These are phyloP conservation scores for Lichenostomus cassidix DNA, from an alignment of 2,113 vertebrate species.

Conservation along the genomic window DNA sequence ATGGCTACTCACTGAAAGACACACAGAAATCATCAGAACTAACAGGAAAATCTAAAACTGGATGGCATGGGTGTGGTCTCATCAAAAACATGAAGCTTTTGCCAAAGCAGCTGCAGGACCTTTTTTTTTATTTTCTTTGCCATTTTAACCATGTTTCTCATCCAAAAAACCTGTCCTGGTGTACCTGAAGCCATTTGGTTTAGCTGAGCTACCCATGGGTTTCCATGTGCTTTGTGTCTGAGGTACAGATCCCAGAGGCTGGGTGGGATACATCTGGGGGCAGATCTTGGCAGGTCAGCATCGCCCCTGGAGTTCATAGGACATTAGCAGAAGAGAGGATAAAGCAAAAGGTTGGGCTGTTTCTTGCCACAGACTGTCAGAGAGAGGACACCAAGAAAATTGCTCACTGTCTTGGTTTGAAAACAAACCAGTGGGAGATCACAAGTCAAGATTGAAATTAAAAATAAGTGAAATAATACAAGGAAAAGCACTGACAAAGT, in stretches of 20 bases:
- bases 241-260: neutral
- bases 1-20: neutral
- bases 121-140: neutral
- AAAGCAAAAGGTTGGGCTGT: neutral
- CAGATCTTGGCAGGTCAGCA: neutral
- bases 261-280: neutral
- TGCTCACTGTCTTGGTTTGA: too few relatives aligned
- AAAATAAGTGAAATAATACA: too few relatives aligned
- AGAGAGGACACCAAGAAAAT: neutral
- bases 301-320: neutral
- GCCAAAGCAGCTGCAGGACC: neutral
- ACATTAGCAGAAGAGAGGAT: neutral
- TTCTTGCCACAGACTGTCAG: neutral
- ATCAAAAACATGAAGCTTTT: neutral
- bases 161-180: neutral
- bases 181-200: rapidly evolving
- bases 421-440: too few relatives aligned
- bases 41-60: neutral
- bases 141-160: neutral
- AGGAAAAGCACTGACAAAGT: too few relatives aligned
- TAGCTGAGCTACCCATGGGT: neutral
- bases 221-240: neutral
- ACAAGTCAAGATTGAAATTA: too few relatives aligned
- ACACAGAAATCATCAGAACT: neutral
- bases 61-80: too few relatives aligned